These are phyloP conservation scores for Poecile atricapillus DNA, from an alignment of 2,113 vertebrate genomes.

Conservation along the genomic window DNA sequence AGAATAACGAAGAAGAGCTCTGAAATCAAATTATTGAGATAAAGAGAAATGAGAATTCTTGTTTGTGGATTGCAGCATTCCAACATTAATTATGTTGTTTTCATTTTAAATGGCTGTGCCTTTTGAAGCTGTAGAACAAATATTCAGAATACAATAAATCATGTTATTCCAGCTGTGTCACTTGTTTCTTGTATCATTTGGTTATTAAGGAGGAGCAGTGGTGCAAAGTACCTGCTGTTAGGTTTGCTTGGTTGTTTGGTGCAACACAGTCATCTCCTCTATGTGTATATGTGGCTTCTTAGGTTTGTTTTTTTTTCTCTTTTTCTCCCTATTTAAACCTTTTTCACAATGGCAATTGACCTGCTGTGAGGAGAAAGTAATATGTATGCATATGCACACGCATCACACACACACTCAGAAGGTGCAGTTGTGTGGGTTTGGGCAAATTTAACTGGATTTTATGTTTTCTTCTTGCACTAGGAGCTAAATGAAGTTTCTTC, in stretches of 20 bases:
- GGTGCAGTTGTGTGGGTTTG: neutral
- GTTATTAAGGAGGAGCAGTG: neutral
- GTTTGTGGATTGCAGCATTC: neutral
- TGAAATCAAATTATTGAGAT: neutral
- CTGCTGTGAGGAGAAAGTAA: neutral
- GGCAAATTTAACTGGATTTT: neutral
- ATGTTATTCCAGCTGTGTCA: neutral
- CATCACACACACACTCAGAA: neutral
- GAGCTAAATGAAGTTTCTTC: neutral
- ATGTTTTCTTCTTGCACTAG: neutral
- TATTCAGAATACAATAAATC: neutral
- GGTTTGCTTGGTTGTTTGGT: neutral
- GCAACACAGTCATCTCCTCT: neutral
- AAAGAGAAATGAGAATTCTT: neutral
- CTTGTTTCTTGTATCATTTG: neutral
- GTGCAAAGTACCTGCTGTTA: neutral
- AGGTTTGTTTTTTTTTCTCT: neutral
- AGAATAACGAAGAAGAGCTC: neutral
- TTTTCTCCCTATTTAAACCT: neutral
- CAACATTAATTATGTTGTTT: neutral
- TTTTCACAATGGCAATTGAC: neutral
- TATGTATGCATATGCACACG: rapidly evolving
- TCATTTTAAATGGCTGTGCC: neutral
- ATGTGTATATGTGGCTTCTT: neutral
- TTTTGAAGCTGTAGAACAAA: neutral